A percentile compares a stretch with the other conserved stretches of the same genome.
Conservation (phyloP, 2,888 invertebrate genomes). For the Pandemis heparana region DNA sequence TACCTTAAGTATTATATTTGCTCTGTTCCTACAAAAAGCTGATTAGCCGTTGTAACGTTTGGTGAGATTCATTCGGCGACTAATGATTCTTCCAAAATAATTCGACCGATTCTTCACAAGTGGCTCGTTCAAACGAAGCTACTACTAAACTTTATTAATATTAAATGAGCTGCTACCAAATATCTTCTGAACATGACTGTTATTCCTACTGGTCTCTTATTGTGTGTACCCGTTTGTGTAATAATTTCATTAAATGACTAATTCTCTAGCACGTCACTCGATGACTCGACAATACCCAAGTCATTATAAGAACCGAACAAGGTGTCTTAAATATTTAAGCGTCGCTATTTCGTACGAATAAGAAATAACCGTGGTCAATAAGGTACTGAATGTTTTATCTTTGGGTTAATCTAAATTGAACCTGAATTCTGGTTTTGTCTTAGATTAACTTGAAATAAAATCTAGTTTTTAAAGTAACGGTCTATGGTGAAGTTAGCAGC, state of each 20-base stretch:
- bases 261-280: background rate
- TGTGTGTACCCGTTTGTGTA: background rate
- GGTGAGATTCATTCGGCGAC: too few species aligned
- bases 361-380: background rate
- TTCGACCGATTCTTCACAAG: too few species aligned
- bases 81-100: too few species aligned
- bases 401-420: background rate
- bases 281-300: background rate
- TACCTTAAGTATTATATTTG: too few species aligned
- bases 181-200: background rate
- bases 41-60: too few species aligned
- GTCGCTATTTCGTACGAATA: background rate
- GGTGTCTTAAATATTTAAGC: background rate
- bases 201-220: background rate
- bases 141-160: too few species aligned
- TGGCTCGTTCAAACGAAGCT: too few species aligned
- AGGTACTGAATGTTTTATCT: background rate
- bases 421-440: background rate
- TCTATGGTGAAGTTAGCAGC: background rate
- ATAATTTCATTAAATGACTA: background rate
- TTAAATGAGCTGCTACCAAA: too few species aligned
- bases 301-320: slow-evolving; percentile 5
- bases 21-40: too few species aligned
- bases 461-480: background rate
- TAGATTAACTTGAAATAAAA: background rate